Evolutionary conservation across 2,113 vertebrate species (phyloP), one percentile per base, ranked within the genome.

Genomic region (Aix galericulata): DNA sequence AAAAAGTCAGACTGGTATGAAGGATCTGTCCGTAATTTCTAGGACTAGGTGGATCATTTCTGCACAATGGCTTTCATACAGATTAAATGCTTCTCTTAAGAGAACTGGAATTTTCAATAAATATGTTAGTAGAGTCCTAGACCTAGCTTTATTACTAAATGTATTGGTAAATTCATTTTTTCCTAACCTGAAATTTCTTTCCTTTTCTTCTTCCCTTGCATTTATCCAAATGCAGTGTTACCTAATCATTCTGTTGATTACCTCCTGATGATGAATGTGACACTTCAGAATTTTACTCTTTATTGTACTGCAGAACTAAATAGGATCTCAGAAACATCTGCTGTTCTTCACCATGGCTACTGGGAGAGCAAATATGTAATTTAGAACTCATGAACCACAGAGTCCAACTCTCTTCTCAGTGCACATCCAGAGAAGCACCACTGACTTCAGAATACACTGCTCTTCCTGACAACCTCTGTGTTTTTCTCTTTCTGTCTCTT

Each of bases 101-200:
- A 66, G 17, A 76, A 44, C 10, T 32, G 48, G 25, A 78, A 58
- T 71, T 94, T 94, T 74, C 3, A 0, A 62, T 48, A 62, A 62
- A 69, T 48, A 63, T 5, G 6, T 32, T 46, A 58, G 38, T 2
- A 77, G 17, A 68, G 12, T 50, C 36, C n/a, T 36, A 79, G 31
- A 52, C 8, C 21, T 62, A 62, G 23, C 12, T 59, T 71, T 62
- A 80, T 5, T 74, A 56, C 27, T 82, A 7, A 8, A 9, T 40
- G 13, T 40, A 31, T 7, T 67, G 23, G 80, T 36, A 91, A 53
- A 86, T 31, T 62, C 4, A 13, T 46, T 86, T 89, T 84, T 58
- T 94, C 68, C 50, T 44, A n/a, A 31, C 26, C 23, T 63, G 40
- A 80, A 90, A 36, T 66, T 31, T 79, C 13, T 77, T 89, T 81